phyloP scores from a whole-genome alignment of 2,888 invertebrate species.

The Clusia tigrina region DNA sequence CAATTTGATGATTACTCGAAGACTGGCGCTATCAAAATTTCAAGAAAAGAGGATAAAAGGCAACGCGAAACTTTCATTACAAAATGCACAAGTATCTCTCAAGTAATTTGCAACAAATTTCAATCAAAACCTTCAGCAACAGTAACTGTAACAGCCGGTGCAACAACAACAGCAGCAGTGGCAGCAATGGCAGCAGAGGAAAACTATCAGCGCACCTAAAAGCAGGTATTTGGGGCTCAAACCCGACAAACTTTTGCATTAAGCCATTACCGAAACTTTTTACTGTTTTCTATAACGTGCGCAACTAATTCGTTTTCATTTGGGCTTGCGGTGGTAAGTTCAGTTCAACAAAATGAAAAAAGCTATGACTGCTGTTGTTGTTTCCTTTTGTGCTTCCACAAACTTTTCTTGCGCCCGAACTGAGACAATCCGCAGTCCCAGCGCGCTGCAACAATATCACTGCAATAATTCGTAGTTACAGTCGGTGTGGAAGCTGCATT shows the following conservation, averaged over 20 bases:
- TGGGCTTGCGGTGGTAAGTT: slow-evolving; percentile 30
- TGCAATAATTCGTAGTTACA: slow-evolving; percentile 16
- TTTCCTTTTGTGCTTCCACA: too few relatives aligned
- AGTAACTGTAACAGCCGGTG: not conserved
- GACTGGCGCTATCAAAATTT: too few relatives aligned
- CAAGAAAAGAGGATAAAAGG: not conserved
- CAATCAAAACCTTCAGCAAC: slow-evolving; percentile 49
- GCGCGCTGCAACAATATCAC: slow-evolving; percentile 14
- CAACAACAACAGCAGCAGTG: slow-evolving; percentile 12
- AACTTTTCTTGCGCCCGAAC: slow-evolving; percentile 1
- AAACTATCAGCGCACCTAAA: slow-evolving; percentile 21
- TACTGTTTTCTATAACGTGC: slow-evolving; percentile 15
- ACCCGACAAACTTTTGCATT: slow-evolving; percentile 52
- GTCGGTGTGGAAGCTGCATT: not conserved
- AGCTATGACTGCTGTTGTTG: slow-evolving; percentile 45
- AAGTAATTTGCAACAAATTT: slow-evolving; percentile 51
- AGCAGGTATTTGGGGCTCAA: slow-evolving; percentile 22
- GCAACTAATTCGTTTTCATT: slow-evolving; percentile 24
- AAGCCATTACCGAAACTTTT: slow-evolving; percentile 53
- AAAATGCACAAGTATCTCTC: not conserved
- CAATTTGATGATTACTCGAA: too few relatives aligned
- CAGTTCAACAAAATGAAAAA: slow-evolving; percentile 30
- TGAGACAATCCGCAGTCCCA: slow-evolving; percentile 1
- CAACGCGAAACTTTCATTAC: not conserved
- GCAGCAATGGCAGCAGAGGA: slow-evolving; percentile 11